Conservation (phyloP, 1,140 invertebrate genomes). For the Acromyrmex charruanus region DNA sequence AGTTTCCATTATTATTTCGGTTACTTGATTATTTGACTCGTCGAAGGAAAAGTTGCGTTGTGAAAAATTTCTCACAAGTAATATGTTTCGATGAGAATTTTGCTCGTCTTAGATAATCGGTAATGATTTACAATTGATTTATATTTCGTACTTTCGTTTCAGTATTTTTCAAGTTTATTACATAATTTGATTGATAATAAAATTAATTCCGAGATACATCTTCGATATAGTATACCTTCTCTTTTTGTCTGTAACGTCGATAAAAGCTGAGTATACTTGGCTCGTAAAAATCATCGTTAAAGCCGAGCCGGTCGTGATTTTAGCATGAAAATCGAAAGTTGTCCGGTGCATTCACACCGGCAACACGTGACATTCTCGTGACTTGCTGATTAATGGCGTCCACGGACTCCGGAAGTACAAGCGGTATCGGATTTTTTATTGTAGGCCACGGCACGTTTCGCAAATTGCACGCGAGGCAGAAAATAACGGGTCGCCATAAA, state of each 20-base stretch:
- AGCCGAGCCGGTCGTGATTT: not conserved
- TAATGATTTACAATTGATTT: not conserved
- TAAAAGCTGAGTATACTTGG: not conserved
- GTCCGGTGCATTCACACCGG: slow-evolving; percentile 61
- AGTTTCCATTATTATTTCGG: not conserved
- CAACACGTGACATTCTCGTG: slow-evolving; percentile 60
- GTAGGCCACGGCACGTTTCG: slow-evolving; percentile 47
- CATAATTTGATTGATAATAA: not conserved
- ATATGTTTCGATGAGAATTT: not conserved
- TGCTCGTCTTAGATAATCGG: not conserved
- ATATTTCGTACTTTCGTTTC: not conserved
- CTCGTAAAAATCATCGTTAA: not conserved
- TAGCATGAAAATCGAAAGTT: slow-evolving; percentile 51
- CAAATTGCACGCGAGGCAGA: slow-evolving; percentile 58
- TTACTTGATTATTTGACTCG: not conserved
- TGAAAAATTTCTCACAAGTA: slow-evolving; percentile 9
- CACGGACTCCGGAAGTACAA: slow-evolving; percentile 66
- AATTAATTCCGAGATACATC: not conserved
- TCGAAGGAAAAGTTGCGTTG: not conserved
- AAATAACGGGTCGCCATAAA: slow-evolving; percentile 64
- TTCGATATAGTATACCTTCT: too few species aligned
- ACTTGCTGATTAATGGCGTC: slow-evolving; percentile 69
- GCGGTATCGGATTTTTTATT: slow-evolving; percentile 71
- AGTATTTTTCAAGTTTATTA: not conserved
- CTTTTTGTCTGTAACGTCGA: not conserved